Base-by-base conservation (phyloP, 2,797 vertebrate genomes). In the Pygocentrus nattereri region DNA sequence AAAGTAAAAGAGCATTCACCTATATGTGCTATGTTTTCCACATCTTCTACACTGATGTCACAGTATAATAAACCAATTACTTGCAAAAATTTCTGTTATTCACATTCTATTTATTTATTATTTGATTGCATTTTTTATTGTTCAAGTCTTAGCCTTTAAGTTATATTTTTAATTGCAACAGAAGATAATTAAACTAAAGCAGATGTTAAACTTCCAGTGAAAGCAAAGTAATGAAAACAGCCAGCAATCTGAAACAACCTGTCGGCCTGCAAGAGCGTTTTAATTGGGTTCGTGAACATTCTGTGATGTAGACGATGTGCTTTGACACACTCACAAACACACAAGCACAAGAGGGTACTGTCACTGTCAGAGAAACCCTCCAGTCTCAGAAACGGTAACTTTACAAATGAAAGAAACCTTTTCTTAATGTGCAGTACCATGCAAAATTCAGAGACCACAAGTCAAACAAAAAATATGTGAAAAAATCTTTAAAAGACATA, bases 221-320 rank as follows among this genome's bases (percentile, higher is more conserved):
- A 72, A 54, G 25, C 15, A 2, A 62, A 1, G 50, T 38, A 89
- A 59, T 61, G 80, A 81, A 74, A 85, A 71, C 44, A 71, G 56
- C 8, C 41, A 76, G 59, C 50, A 65, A 64, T 62, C 78, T 16
- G 76, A 80, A 91, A 89, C 90, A 91, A 91, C 82, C 80, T 88
- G 87, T 91, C 88, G 89, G 88, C 90, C 86, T 84, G 61, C 82
- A 80, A 70, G 88, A 90, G 90, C 88, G 84, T 84, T 89, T 84
- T 85, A 91, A 88, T 90, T 93, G 86, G 85, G 87, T 87, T 90
- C 89, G 85, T 74, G 58, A 23, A 73, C 11, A 13, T n/a, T 13
- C 19, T 7, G 18, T 54, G 52, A 54, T n/a, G 54, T 23, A 0
- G 41, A 44, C n/a, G n/a, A n/a, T n/a, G n/a, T n/a, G n/a, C 44